These are phyloP conservation scores for cattle (Bos taurus) DNA, from an alignment of 2,113 vertebrate genomes.

Conservation along the genomic window ARS-UCD2.0 NC_037348.1:44595501-44596000, in stretches of 20 bases:
- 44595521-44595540: slow-evolving; percentile 51
- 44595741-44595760: background rate
- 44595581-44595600: background rate
- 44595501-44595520: slow-evolving; percentile 64
- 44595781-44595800: background rate
- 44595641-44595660: slow-evolving; percentile 51
- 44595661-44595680: slow-evolving; percentile 36
- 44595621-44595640: slow-evolving; percentile 44
- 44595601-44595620: slow-evolving; percentile 13
- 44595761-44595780: background rate
- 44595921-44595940: background rate
- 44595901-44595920: rapidly evolving
- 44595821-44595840: background rate
- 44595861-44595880: background rate
- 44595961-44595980: background rate
- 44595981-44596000: background rate
- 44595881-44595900: background rate
- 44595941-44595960: background rate
- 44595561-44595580: background rate
- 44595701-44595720: background rate
- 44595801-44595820: background rate
- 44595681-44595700: slow-evolving; percentile 2
- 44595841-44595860: background rate
- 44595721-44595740: background rate
- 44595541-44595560: slow-evolving; percentile 33